Percentiles rank a stretch among this genome's conserved stretches.
These are phyloP conservation scores for Loxodonta africana DNA, from an alignment of 2,113 vertebrate species.

Conservation along the genomic window DNA sequence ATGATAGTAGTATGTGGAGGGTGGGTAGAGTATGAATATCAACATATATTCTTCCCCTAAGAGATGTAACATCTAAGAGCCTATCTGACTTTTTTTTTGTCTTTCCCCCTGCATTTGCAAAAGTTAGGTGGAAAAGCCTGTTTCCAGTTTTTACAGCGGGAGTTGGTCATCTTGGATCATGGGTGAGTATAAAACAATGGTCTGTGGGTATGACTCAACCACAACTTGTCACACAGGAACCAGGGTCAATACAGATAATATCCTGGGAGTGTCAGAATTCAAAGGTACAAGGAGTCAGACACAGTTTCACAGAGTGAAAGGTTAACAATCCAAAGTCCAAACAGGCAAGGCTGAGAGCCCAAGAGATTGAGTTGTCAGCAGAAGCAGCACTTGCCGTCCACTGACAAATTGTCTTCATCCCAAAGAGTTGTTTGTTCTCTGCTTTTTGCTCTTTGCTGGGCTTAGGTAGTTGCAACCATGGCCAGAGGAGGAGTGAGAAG, in stretches of 20 bases:
- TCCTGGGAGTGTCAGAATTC: neutral
- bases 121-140: neutral
- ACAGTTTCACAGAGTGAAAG: neutral
- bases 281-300: neutral
- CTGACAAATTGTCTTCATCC: constrained; percentile 13
- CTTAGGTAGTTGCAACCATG: neutral
- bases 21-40: neutral
- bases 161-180: neutral
- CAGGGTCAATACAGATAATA: neutral
- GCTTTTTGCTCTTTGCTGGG: neutral
- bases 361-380: neutral
- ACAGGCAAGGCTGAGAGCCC: neutral
- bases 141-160: neutral
- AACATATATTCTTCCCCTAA: neutral
- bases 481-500: neutral
- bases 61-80: neutral
- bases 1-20: neutral
- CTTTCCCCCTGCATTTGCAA: neutral
- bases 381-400: neutral
- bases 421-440: neutral
- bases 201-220: neutral
- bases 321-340: neutral
- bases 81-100: neutral
- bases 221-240: neutral
- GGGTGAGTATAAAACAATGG: neutral